Percentiles rank a stretch among this genome's conserved stretches.
phyloP scores from a whole-genome alignment of 2,888 invertebrate genomes.

The Xanthia icteritia region DNA sequence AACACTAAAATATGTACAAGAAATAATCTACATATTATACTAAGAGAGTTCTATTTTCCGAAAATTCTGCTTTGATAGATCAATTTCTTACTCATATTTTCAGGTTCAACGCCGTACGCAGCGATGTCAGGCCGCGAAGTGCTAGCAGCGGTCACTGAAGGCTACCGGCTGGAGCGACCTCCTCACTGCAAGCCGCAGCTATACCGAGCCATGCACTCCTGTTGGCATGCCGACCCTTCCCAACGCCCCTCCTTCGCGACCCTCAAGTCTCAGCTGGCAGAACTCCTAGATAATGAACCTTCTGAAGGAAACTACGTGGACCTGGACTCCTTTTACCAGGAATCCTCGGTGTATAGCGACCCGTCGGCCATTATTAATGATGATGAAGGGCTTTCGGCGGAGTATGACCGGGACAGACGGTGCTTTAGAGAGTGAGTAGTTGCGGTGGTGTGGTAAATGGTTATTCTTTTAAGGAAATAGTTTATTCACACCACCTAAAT shows the following conservation, averaged over 20 bases:
- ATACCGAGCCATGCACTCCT: conserved; percentile 88
- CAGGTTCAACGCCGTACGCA: conserved; percentile 96
- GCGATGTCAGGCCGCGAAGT: conserved; percentile 96
- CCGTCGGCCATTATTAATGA: conserved; percentile 89
- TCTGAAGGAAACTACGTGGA: conserved; percentile 92
- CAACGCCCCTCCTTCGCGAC: conserved; percentile 93
- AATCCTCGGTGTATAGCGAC: conserved; percentile 90
- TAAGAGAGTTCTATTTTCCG: no score
- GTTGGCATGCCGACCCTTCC: conserved; percentile 93
- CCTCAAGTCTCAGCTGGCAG: conserved; percentile 90
- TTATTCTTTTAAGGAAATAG: no score
- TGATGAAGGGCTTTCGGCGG: conserved; percentile 87
- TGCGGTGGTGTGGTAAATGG: not conserved
- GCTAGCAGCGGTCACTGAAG: conserved; percentile 94
- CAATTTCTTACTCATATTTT: not conserved
- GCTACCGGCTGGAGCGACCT: conserved; percentile 94
- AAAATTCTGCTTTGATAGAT: not conserved
- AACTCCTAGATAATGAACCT: conserved; percentile 91
- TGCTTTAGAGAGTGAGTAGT: conserved; percentile 85
- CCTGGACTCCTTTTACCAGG: conserved; percentile 92
- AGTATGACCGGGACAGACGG: conserved; percentile 86
- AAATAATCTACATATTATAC: no score
- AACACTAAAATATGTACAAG: no score
- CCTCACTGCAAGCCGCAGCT: conserved; percentile 93
- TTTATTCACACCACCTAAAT: no score